These are phyloP conservation scores for Eudasyphora cyanicolor DNA, from an alignment of 2,888 invertebrate genomes.

Conservation along the genomic window DNA sequence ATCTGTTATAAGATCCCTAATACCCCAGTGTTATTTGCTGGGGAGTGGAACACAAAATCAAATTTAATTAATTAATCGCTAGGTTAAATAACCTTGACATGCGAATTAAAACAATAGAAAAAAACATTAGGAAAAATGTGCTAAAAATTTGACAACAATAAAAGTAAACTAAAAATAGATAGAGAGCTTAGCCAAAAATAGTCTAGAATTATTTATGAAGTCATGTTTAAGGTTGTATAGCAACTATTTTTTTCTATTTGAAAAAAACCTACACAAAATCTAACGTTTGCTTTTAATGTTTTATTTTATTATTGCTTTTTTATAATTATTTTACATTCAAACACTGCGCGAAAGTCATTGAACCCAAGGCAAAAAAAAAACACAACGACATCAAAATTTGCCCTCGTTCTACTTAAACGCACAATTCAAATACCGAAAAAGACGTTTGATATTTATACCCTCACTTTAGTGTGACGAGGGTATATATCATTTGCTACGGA, in stretches of 20 bases:
- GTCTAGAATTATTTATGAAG: too few relatives aligned
- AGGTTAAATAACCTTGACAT: not conserved
- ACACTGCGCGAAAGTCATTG: slow-evolving; percentile 61
- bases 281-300: not conserved
- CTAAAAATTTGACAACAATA: not conserved
- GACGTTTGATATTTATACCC: slow-evolving; percentile 22
- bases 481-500: too few relatives aligned
- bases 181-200: too few relatives aligned
- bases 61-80: not conserved
- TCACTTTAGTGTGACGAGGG: too few relatives aligned
- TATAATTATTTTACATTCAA: not conserved
- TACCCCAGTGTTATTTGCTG: not conserved
- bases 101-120: not conserved
- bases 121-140: too few relatives aligned
- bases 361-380: slow-evolving; percentile 67
- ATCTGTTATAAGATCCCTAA: not conserved
- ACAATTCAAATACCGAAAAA: slow-evolving; percentile 3
- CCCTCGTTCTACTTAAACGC: slow-evolving; percentile 62
- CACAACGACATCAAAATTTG: slow-evolving; percentile 53
- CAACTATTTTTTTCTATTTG: not conserved
- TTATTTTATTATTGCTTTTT: not conserved
- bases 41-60: not conserved
- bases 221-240: too few relatives aligned
- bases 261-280: not conserved
- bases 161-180: not conserved